phyloP scores from a whole-genome alignment of 2,888 invertebrate genomes.

The Actias luna region DNA sequence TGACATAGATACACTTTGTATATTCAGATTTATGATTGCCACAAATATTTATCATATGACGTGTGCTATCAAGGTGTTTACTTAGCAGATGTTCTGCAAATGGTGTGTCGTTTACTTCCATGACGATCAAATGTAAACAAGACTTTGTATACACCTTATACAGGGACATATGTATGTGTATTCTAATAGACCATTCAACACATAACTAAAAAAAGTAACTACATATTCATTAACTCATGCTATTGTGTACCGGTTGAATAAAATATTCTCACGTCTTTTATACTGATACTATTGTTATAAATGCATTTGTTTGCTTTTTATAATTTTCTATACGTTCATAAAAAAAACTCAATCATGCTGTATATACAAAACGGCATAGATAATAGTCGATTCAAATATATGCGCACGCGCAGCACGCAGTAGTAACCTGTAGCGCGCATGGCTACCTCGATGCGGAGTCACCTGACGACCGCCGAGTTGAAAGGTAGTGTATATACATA shows the following conservation, averaged over 20 bases:
- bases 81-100: conserved; percentile 4
- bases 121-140: not conserved
- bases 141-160: not conserved
- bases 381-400: not conserved
- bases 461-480: not conserved
- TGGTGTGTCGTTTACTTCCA: not conserved
- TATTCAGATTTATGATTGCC: not conserved
- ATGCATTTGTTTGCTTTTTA: not conserved
- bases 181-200: too few species aligned
- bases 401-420: not conserved
- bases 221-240: too few species aligned
- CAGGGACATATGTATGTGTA: too few species aligned
- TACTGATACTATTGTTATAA: too few species aligned
- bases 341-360: not conserved
- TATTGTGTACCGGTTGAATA: too few species aligned
- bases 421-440: not conserved
- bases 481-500: not conserved
- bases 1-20: too few species aligned
- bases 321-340: not conserved
- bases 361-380: not conserved
- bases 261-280: too few species aligned
- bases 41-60: not conserved
- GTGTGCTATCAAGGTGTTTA: not conserved
- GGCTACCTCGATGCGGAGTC: not conserved
- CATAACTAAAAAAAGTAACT: too few species aligned